Conservation (phyloP, 2,113 vertebrate genomes). For the Sylvia atricapilla region DNA sequence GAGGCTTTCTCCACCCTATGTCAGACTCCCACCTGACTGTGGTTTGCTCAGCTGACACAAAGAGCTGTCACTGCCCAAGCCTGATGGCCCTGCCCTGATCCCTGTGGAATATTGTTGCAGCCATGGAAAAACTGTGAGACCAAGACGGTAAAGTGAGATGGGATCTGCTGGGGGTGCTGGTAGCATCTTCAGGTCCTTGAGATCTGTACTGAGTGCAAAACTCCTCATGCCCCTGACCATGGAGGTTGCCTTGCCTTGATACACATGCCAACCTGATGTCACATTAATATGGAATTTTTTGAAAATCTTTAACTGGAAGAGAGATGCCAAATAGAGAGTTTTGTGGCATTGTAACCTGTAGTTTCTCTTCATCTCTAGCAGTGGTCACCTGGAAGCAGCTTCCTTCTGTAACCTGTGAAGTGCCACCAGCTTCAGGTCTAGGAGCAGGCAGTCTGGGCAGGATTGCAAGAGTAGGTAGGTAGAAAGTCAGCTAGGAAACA, state of each 20-base stretch:
- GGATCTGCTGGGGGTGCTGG: background rate
- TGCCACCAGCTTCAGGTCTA: background rate
- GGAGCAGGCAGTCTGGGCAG: background rate
- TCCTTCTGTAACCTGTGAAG: background rate
- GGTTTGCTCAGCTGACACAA: background rate
- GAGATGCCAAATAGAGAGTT: background rate
- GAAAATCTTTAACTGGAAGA: background rate
- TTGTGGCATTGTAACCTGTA: background rate
- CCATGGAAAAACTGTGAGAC: background rate
- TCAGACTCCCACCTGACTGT: background rate
- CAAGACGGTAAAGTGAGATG: accelerated
- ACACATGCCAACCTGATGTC: background rate
- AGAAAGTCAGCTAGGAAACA: background rate
- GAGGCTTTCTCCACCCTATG: background rate
- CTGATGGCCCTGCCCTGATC: background rate
- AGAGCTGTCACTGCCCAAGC: background rate
- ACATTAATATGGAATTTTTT: background rate
- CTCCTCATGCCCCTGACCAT: background rate
- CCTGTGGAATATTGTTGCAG: background rate
- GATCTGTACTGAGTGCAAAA: background rate
- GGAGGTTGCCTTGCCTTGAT: accelerated
- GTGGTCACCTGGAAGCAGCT: background rate
- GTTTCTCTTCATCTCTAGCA: background rate
- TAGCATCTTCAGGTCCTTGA: background rate
- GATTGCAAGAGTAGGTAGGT: background rate